A percentile compares a stretch with the other conserved stretches of the same genome.
Conservation (phyloP, 2,888 invertebrate genomes). For the Anagyrus pseudococci region DNA sequence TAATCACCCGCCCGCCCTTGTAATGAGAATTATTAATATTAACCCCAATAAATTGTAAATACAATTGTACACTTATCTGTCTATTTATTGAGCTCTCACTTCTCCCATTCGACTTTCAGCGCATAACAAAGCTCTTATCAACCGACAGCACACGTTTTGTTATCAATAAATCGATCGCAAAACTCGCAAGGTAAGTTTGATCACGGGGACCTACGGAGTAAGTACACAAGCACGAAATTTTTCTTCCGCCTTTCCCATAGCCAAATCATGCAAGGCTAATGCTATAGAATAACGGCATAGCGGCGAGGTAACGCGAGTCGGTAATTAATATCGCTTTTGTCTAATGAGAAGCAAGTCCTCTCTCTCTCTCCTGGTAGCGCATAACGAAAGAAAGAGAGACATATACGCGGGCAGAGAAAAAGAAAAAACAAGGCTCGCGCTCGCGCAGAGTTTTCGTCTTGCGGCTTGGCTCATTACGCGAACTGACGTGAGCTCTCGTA, state of each 20-base stretch:
- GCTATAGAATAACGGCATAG: not conserved
- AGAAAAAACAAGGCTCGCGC: too few relatives aligned
- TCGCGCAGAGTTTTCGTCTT: constrained; percentile 19
- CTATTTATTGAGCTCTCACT: constrained; percentile 15
- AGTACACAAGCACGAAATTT: too few relatives aligned
- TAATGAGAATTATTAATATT: constrained; percentile 58
- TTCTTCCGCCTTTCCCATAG: too few relatives aligned
- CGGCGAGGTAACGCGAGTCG: not conserved
- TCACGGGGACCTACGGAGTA: too few relatives aligned
- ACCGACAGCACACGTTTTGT: too few relatives aligned
- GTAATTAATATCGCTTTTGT: constrained; percentile 24
- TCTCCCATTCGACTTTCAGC: not conserved
- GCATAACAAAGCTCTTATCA: too few relatives aligned
- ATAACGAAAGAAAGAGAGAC: not conserved
- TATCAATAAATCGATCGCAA: too few relatives aligned
- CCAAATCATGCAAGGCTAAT: constrained; percentile 4
- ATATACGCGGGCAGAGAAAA: too few relatives aligned
- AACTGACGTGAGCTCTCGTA: constrained; percentile 17
- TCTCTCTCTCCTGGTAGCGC: too few relatives aligned
- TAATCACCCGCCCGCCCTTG: constrained; percentile 52
- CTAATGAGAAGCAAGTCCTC: too few relatives aligned
- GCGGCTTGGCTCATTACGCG: constrained; percentile 33
- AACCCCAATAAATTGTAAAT: constrained; percentile 60
- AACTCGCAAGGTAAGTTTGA: too few relatives aligned
- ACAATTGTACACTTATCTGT: constrained; percentile 50